Evolutionary conservation across 2,888 invertebrate genomes (phyloP), one percentile per base, ranked within the genome.

Genomic region (Euspilapteryx auroguttella): DNA sequence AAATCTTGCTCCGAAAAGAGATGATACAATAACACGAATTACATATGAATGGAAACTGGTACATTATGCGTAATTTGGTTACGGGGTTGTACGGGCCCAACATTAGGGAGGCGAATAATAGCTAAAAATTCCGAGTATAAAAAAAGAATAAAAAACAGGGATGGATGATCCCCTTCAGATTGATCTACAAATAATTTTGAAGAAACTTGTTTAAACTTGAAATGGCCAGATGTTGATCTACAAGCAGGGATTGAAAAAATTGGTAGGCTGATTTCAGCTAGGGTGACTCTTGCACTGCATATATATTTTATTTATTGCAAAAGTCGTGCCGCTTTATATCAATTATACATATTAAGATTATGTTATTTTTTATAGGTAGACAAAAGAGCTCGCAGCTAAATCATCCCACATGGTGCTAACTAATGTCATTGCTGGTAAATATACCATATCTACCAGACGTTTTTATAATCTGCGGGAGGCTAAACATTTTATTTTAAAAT

Each of bases 11-110:
- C 55, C 45, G 50, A 62, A 65, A 63, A 57, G 52, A 47, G 39
- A 46, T 49, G n/a, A n/a, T 47, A 53, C 61, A 51, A 63, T 56
- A 65, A 68, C 59, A 59, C 66, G 61, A 58, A 64, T 66, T 63
- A 59, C 54, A 61, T 62, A 61, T 71, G 68, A 73, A 73, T 68
- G 49, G 57, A 65, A 71, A 71, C 73, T 73, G 71, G 71, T 71
- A 55, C 50, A 64, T 71, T 64, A 71, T 63, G 58, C 55, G 50
- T 62, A 69, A 73, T 71, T 65, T 53, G 58, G 62, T 59, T n/a
- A n/a, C n/a, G n/a, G n/a, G n/a, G n/a, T n/a, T n/a, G n/a, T n/a
- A 56, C 57, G 61, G 65, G 57, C 68, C 73, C 59, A 38, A 44
- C 40, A 63, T 66, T 75, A 66, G 62, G 62, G 69, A 52, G 55